Evolutionary conservation across 2,113 vertebrate genomes (phyloP).

Genomic region (Ammospiza caudacuta): DNA sequence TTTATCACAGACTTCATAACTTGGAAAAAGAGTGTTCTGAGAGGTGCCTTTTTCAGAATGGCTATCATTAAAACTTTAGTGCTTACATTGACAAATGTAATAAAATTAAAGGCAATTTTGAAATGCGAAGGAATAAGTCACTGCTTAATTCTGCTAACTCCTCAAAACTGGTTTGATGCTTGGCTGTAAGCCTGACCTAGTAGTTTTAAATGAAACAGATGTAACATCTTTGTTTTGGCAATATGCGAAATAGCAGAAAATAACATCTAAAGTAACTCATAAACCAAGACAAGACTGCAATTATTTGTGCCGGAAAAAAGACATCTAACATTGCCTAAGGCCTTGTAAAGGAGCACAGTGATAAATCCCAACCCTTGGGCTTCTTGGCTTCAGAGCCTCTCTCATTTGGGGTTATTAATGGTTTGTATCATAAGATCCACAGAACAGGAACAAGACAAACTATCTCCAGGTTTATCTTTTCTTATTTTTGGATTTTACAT

Average conservation of each 20-base stretch:
- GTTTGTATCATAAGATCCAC: not conserved
- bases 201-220: not conserved
- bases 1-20: not conserved
- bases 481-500: not conserved
- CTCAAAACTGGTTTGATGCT: not conserved
- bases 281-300: not conserved
- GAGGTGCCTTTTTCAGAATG: not conserved
- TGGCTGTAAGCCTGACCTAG: not conserved
- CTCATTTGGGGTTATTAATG: not conserved
- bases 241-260: not conserved
- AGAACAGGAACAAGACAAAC: not conserved
- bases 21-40: conserved; percentile 17
- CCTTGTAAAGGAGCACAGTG: not conserved
- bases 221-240: not conserved
- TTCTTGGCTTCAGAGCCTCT: not conserved
- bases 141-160: conserved; percentile 7
- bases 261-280: not conserved
- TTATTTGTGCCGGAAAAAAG: not conserved
- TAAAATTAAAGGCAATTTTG: not conserved
- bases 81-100: not conserved
- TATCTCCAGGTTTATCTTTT: not conserved
- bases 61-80: not conserved
- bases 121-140: not conserved
- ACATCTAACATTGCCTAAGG: not conserved
- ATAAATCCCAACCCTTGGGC: not conserved